Evolutionary conservation across 2,113 vertebrate species (phyloP).

Genomic region (Thymallus thymallus): DNA sequence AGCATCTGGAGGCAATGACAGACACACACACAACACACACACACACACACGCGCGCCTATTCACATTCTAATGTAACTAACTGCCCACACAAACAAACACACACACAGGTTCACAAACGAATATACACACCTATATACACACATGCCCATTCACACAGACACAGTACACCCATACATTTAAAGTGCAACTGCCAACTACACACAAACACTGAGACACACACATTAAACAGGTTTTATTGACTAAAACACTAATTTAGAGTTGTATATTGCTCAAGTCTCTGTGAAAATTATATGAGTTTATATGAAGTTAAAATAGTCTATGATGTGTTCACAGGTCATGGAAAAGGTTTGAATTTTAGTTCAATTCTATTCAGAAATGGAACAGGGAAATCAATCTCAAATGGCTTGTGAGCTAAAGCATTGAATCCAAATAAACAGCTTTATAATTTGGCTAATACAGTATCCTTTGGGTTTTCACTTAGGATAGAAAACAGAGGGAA

Average conservation of each 20-base stretch:
- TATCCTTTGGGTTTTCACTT: background rate
- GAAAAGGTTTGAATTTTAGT: too few species aligned
- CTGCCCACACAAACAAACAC: slow-evolving; percentile 3
- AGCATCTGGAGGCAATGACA: slow-evolving; percentile 62
- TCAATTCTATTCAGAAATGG: too few species aligned
- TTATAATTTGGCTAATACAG: too few species aligned
- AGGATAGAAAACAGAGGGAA: background rate
- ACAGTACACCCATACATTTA: slow-evolving; percentile 19
- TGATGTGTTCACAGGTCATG: too few species aligned
- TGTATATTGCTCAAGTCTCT: background rate
- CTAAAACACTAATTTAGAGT: background rate
- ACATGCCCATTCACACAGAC: background rate
- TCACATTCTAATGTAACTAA: background rate
- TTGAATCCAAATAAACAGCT: too few species aligned
- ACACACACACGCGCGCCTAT: slow-evolving; percentile 5
- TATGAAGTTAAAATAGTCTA: too few species aligned
- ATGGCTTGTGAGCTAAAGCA: too few species aligned
- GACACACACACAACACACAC: background rate
- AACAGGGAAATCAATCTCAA: too few species aligned
- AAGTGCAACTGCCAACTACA: background rate
- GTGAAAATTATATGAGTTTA: too few species aligned
- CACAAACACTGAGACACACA: background rate
- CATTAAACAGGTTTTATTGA: background rate
- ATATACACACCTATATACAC: background rate
- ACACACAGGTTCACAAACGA: background rate